Percentiles rank a stretch among this genome's conserved stretches.
phyloP scores from a whole-genome alignment of 1,140 invertebrate genomes.

The Platorchestia sp. region DNA sequence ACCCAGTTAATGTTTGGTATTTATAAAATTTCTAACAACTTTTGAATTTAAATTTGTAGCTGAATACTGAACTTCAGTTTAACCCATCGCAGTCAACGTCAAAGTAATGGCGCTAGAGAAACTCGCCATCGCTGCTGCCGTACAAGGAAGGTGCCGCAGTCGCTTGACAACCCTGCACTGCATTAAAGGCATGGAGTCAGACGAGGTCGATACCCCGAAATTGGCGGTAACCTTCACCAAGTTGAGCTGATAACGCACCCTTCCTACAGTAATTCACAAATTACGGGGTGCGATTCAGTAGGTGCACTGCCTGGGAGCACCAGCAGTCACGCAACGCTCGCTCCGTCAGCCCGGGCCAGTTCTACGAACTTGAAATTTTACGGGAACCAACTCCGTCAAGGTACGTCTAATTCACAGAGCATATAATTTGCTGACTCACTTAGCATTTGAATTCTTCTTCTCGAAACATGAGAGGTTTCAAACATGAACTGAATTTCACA shows the following conservation, averaged over 20 bases:
- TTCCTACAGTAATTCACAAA: slow-evolving; percentile 5
- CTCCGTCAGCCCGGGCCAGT: background rate
- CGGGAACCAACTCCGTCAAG: background rate
- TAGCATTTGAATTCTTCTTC: background rate
- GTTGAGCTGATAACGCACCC: background rate
- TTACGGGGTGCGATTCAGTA: background rate
- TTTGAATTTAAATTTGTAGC: too few species aligned
- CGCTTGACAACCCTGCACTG: background rate
- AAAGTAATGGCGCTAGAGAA: too few species aligned
- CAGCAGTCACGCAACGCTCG: background rate
- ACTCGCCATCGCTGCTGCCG: background rate
- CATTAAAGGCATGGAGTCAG: background rate
- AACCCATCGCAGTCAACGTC: too few species aligned
- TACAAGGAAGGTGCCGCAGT: background rate
- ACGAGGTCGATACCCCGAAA: background rate
- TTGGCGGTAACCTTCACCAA: background rate
- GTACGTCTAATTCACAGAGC: background rate
- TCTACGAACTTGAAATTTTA: background rate
- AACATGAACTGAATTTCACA: background rate
- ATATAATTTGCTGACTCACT: background rate
- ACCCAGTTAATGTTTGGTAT: too few species aligned
- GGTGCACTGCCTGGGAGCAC: background rate
- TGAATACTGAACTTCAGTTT: too few species aligned
- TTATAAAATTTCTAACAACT: too few species aligned
- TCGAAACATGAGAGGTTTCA: background rate